Percentiles rank a stretch among this genome's conserved stretches.
Conservation (phyloP, 2,888 invertebrate species). For the Lithophane leautieri region DNA sequence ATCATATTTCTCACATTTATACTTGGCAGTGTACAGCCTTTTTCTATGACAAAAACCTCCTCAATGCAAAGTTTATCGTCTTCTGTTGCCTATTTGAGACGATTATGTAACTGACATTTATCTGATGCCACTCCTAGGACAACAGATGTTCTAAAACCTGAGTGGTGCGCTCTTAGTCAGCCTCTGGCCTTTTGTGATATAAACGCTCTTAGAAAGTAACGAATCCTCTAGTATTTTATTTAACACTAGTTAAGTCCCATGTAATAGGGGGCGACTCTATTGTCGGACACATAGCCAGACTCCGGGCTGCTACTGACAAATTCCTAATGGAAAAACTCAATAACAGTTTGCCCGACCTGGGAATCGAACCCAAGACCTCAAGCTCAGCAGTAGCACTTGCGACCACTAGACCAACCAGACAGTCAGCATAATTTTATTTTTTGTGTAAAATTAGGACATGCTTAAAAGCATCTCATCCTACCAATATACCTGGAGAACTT, state of each 20-base stretch:
- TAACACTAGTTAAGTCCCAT: neutral
- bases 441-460: neutral
- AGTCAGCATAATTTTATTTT: neutral
- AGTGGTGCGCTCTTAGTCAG: neutral
- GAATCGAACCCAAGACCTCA: too few relatives aligned
- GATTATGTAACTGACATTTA: slow-evolving; percentile 30
- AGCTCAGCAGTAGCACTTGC: too few relatives aligned
- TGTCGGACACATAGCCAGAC: too few relatives aligned
- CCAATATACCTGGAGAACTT: neutral
- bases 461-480: neutral
- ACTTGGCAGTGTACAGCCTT: slow-evolving; percentile 16
- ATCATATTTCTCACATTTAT: neutral
- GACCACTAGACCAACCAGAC: too few relatives aligned
- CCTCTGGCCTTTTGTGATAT: neutral
- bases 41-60: slow-evolving; percentile 41
- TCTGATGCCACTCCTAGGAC: neutral
- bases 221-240: neutral
- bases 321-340: too few relatives aligned
- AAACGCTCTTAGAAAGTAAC: neutral
- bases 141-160: neutral
- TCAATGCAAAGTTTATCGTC: slow-evolving; percentile 14
- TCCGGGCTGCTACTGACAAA: too few relatives aligned
- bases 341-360: too few relatives aligned
- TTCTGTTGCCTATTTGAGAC: slow-evolving; percentile 8
- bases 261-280: too few relatives aligned